A percentile compares a stretch with the other conserved stretches of the same genome.
phyloP scores from a whole-genome alignment of 2,797 vertebrate species.

The Margarornis squamiger region DNA sequence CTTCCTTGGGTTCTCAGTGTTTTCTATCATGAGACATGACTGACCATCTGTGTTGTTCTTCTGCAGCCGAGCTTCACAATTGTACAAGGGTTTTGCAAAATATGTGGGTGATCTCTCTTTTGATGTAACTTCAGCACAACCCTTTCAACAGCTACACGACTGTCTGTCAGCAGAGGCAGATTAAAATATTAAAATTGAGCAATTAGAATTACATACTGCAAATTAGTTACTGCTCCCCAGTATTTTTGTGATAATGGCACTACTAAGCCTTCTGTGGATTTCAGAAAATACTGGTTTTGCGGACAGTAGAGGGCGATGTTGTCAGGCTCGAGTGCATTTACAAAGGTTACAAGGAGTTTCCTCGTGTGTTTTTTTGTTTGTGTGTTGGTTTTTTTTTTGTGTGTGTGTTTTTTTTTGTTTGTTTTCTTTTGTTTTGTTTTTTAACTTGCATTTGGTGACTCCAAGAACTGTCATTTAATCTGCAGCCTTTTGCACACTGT shows the following conservation, averaged over 20 bases:
- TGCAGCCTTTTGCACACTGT: background rate
- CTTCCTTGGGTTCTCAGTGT: background rate
- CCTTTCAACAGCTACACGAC: background rate
- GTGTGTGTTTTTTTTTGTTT: no score
- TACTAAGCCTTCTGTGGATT: background rate
- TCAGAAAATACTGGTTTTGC: background rate
- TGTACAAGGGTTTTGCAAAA: background rate
- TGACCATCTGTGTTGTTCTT: background rate
- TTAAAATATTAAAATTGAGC: background rate
- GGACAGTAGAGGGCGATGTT: constrained; percentile 68
- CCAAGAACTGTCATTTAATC: background rate
- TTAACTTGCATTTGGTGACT: background rate
- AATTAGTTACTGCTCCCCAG: background rate
- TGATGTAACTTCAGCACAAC: background rate
- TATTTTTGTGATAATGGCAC: background rate
- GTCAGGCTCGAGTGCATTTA: background rate
- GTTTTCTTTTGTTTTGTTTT: background rate
- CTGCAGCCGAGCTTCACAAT: background rate
- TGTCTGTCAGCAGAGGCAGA: background rate
- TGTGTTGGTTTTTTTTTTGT: background rate
- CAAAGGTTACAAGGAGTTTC: background rate
- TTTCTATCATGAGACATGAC: background rate
- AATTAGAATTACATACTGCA: background rate
- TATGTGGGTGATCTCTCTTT: background rate
- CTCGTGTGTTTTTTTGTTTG: no score